Base-by-base conservation (phyloP, 1,140 invertebrate species). In the Muscidifurax raptorellus region DNA sequence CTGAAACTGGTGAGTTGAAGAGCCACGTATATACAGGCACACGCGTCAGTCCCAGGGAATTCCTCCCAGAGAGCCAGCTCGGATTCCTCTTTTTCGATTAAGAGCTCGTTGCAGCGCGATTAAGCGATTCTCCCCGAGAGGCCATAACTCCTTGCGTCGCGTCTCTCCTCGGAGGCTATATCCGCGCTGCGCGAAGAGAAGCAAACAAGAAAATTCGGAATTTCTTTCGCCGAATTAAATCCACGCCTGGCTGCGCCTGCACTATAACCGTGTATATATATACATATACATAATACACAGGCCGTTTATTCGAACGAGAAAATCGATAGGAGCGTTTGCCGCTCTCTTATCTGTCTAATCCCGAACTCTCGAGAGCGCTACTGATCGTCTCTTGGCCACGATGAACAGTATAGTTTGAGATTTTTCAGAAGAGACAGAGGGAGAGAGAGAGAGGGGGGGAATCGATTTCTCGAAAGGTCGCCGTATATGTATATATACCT, bases 1-100 rank as follows among this genome's bases (percentile, higher is more conserved):
- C 96, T 98, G 90, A 98, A 98, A 94, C 95, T 98, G 97, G 98
- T 98, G 96, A 97, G 97, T 97, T 32, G 30, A 82, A 0, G 59
- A 22, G 2, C 7, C 36, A 10, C 9, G 5, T 32, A 6, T 12
- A 59, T 59, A 7, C 22, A 18, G 15, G 22, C n/a, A n/a, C n/a
- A n/a, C n/a, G n/a, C n/a, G n/a, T n/a, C n/a, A n/a, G n/a, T n/a
- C n/a, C n/a, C n/a, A n/a, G n/a, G n/a, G n/a, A n/a, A n/a, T n/a
- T n/a, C n/a, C n/a, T n/a, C 52, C 36, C 36, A 9, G 52, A n/a
- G 22, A 59, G 18, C 22, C 1, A 18, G 4, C 52, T 59, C 18
- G 52, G 52, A 59, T 59, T 59, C 18, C 6, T 18, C 18, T 18
- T 59, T 59, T 59, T 59, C 52, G 52, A 59, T 59, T 59, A 59